phyloP scores from a whole-genome alignment of 2,888 invertebrate genomes.

The Apotomis turbidana region DNA sequence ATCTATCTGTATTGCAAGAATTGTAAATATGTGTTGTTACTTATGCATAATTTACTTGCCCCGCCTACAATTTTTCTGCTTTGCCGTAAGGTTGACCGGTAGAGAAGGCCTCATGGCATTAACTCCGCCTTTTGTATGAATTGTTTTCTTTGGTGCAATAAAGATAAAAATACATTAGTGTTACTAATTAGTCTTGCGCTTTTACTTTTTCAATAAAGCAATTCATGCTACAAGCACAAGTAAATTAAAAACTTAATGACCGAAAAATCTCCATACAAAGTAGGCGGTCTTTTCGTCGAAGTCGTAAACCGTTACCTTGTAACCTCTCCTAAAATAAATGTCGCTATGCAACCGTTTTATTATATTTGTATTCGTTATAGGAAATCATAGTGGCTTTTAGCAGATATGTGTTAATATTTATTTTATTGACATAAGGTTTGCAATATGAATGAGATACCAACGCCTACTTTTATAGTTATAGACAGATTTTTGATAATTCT shows the following conservation, averaged over 20 bases:
- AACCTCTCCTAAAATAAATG: conserved; percentile 12
- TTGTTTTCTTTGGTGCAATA: no score
- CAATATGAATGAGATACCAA: background rate
- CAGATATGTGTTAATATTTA: conserved; percentile 20
- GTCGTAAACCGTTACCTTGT: conserved; percentile 29
- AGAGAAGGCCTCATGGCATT: no score
- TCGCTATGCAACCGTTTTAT: conserved; percentile 24
- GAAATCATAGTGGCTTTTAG: conserved; percentile 36
- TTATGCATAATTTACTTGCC: no score
- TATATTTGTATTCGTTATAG: conserved; percentile 26
- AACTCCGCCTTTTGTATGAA: no score
- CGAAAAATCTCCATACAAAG: background rate
- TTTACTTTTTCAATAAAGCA: background rate
- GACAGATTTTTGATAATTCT: no score
- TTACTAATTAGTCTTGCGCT: background rate
- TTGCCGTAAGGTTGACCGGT: no score
- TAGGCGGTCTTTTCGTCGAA: background rate
- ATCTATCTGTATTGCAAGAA: no score
- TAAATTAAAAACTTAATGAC: background rate
- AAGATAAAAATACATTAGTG: no score
- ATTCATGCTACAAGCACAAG: background rate
- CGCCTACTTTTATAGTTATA: background rate
- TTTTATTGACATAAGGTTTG: conserved; percentile 12
- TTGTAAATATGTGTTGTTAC: no score
- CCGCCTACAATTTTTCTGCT: no score